Evolutionary conservation across 2,888 invertebrate species (phyloP).

Genomic region (Globia sparganii): DNA sequence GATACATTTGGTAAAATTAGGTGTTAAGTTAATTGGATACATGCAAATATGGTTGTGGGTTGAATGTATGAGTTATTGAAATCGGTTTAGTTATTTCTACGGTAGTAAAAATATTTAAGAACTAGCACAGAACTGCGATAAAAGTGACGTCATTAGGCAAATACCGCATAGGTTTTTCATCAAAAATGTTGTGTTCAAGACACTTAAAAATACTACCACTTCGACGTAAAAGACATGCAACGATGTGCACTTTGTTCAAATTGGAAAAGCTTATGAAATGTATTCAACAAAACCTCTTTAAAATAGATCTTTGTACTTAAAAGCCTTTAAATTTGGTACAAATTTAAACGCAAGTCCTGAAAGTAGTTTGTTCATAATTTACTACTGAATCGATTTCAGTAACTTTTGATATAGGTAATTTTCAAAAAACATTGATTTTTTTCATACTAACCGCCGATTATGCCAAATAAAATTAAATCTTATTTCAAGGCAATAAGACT

Average conservation of each 20-base stretch:
- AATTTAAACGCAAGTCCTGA: no score
- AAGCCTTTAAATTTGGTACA: background rate
- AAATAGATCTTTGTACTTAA: background rate
- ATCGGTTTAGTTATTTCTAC: background rate
- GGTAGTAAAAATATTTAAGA: background rate
- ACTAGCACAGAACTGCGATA: background rate
- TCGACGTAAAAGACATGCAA: background rate
- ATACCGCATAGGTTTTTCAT: background rate
- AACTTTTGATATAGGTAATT: no score
- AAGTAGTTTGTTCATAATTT: no score
- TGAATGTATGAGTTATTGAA: background rate
- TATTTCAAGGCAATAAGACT: no score
- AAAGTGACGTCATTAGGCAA: background rate
- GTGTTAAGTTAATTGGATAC: constrained; percentile 18
- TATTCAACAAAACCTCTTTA: background rate
- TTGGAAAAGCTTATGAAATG: no score
- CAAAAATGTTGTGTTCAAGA: background rate
- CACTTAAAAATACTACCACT: background rate
- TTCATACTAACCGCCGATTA: no score
- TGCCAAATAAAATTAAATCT: no score
- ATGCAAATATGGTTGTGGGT: background rate
- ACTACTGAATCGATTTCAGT: no score
- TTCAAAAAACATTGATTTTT: no score
- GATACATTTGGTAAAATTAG: constrained; percentile 16
- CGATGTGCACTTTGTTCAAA: background rate